phyloP scores from a whole-genome alignment of 2,797 vertebrate genomes.

The Argya squamiceps region DNA sequence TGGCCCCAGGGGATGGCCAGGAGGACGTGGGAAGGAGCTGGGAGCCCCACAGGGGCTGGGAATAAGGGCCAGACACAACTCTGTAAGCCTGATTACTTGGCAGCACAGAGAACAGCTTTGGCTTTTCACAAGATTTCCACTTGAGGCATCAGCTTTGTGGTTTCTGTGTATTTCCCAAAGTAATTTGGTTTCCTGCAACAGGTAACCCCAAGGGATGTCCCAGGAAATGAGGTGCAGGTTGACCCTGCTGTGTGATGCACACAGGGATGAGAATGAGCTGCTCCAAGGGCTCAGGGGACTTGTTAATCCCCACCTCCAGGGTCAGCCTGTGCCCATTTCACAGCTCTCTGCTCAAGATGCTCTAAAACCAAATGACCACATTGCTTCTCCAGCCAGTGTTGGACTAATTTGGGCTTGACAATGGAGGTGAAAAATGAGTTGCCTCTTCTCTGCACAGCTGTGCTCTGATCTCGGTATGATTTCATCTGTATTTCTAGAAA shows the following conservation, averaged over 20 bases:
- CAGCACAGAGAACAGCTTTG: background rate
- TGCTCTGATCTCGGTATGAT: background rate
- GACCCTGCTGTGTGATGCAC: background rate
- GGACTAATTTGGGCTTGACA: background rate
- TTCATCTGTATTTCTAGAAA: constrained; percentile 58
- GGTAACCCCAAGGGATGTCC: background rate
- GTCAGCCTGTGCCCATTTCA: background rate
- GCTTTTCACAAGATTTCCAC: background rate
- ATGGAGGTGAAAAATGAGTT: constrained; percentile 21
- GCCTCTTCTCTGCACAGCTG: constrained; percentile 18
- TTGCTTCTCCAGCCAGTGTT: background rate
- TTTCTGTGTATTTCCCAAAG: background rate
- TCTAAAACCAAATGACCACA: background rate
- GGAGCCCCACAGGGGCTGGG: background rate
- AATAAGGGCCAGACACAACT: background rate
- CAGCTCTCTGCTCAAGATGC: background rate
- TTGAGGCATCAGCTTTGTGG: background rate
- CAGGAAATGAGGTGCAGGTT: background rate
- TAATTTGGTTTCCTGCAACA: background rate
- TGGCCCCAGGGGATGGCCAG: background rate
- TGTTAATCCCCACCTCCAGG: background rate
- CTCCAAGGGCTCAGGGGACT: background rate
- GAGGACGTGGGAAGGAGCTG: constrained; percentile 30
- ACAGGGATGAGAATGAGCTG: background rate
- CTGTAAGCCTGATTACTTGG: background rate